Percentiles rank a stretch among this genome's conserved stretches.
Evolutionary conservation across 1,140 invertebrate species (phyloP).

Genomic region (Diuraphis noxia): DNA sequence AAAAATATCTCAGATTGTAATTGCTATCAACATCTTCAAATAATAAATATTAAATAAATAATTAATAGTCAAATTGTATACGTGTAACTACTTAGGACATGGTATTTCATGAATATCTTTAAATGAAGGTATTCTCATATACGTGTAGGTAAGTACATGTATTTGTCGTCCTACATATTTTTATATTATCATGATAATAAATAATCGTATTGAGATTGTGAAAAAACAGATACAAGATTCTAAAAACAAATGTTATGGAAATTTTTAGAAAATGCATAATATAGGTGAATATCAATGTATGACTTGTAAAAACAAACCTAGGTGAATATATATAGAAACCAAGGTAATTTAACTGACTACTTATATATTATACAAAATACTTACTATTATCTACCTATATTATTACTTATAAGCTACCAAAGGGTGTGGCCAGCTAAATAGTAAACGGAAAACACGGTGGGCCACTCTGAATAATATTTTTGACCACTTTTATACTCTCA

Average conservation of each 20-base stretch:
- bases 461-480: background rate
- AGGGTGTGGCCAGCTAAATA: background rate
- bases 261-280: background rate
- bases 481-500: background rate
- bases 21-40: background rate
- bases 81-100: background rate
- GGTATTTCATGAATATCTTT: background rate
- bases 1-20: background rate
- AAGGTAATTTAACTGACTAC: background rate
- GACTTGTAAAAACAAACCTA: background rate
- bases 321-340: background rate
- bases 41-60: background rate
- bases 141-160: background rate
- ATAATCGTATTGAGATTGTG: background rate
- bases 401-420: too few species aligned
- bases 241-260: background rate
- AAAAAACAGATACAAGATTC: background rate
- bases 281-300: background rate
- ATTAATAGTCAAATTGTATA: background rate
- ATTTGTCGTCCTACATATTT: background rate
- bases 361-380: background rate
- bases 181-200: background rate
- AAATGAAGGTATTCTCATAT: background rate
- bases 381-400: too few species aligned
- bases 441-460: background rate